Base-by-base conservation (phyloP, 2,797 vertebrate species). In the Neostethus bicornis region DNA sequence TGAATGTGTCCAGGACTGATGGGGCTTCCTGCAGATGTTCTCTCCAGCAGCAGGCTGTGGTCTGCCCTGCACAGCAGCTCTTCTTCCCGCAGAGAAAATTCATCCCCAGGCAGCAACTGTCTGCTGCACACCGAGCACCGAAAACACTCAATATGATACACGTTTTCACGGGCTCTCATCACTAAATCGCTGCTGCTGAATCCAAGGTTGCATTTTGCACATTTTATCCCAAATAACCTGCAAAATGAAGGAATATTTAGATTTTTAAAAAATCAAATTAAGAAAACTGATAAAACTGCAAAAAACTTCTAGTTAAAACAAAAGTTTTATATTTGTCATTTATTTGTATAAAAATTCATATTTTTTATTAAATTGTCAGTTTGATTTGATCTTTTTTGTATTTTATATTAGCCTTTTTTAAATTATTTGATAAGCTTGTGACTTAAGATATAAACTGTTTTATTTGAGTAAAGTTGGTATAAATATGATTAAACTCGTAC, bases 121-220 rank as follows among this genome's bases (percentile, higher is more conserved):
- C 94, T 89, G 89, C 93, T 92, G 89, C 96, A 98, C 81, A 93
- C 92, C 7, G 94, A 92, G 83, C 96, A 98, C 53, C 94, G 92
- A 83, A 98, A 98, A 81, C 96, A 98, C 79, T 96, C 94, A 73
- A 96, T 92, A 89, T 98, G 96, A 79, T 97, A 98, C 62, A 97
- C 92, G 58, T 92, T 91, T 77, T 93, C 93, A 60, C 94, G 91
- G 46, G 95, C 94, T 59, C 93, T 87, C 96, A 98, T 98, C 81
- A 97, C 95, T 81, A 96, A 75, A 66, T 98, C 96, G 60, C 92
- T 94, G 89, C 94, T 95, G 87, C 92, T 93, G 89, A 98, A 94
- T 41, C 93, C 91, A 72, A 92, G 89, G 78, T 91, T 92, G 85
- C 96, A 98, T 87, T 94, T 92, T 31, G 95, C 92, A 77, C 96